Conservation (phyloP, 2,888 invertebrate species). For the Uropetala carovei region DNA sequence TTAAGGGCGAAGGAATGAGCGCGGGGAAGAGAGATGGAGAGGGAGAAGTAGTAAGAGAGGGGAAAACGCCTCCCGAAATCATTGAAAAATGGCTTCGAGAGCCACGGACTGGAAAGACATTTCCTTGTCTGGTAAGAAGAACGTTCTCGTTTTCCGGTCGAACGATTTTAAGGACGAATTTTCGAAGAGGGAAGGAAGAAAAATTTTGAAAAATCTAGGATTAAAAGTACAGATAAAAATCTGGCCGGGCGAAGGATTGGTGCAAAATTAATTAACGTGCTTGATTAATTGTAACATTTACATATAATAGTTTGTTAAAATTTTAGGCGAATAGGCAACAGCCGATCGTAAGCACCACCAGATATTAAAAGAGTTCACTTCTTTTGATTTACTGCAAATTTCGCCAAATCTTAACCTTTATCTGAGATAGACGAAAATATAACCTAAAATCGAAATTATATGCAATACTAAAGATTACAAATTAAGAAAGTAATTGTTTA, state of each 20-base stretch:
- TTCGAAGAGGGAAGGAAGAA: conserved; percentile 28
- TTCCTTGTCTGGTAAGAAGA: conserved; percentile 63
- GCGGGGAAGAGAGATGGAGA: not conserved
- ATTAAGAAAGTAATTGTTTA: no score
- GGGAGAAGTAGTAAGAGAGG: not conserved
- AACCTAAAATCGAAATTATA: no score
- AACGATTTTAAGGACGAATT: conserved; percentile 58
- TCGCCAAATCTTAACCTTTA: no score
- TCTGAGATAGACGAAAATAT: no score
- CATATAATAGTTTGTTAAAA: no score
- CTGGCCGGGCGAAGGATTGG: not conserved
- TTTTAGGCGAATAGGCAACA: no score
- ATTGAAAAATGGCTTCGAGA: conserved; percentile 62
- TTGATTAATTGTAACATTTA: no score
- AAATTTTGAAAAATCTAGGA: not conserved
- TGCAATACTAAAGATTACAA: no score
- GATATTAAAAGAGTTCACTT: no score
- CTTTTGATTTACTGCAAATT: no score
- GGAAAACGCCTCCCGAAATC: conserved; percentile 23
- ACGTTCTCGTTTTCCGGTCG: conserved; percentile 64
- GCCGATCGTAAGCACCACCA: no score
- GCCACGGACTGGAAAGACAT: conserved; percentile 61
- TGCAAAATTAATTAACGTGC: not conserved
- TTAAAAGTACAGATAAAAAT: not conserved
- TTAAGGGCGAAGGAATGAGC: not conserved